Conservation (phyloP, 2,888 invertebrate species). For the Tolmerus cingulatus region DNA sequence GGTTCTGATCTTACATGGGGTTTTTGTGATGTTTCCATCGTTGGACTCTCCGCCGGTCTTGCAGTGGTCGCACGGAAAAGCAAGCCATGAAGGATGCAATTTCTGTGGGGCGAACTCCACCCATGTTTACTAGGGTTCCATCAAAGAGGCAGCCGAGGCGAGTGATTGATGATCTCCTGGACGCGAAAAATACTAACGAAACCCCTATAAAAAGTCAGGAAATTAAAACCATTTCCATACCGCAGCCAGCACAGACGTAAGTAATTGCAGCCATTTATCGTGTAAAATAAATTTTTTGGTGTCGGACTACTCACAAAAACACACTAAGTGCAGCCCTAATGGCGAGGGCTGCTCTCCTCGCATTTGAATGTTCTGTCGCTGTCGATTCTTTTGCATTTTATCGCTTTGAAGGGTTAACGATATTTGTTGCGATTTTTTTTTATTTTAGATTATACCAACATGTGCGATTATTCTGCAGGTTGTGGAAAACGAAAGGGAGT, state of each 20-base stretch:
- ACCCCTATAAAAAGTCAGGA: slow-evolving; percentile 56
- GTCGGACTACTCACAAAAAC: slow-evolving; percentile 46
- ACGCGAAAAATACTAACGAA: slow-evolving; percentile 50
- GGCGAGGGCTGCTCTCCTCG: background rate
- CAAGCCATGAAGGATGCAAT: slow-evolving; percentile 63
- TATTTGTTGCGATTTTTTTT: background rate
- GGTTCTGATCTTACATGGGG: slow-evolving; percentile 9
- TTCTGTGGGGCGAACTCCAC: slow-evolving; percentile 69
- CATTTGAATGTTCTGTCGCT: background rate
- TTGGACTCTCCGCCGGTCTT: slow-evolving; percentile 17
- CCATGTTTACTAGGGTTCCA: slow-evolving; percentile 79
- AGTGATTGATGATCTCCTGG: slow-evolving; percentile 69
- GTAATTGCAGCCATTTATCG: slow-evolving; percentile 52
- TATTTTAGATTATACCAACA: background rate
- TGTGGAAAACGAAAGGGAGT: background rate
- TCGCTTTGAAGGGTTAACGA: background rate
- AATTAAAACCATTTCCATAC: slow-evolving; percentile 67
- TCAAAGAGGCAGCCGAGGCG: slow-evolving; percentile 78
- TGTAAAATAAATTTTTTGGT: slow-evolving; percentile 47
- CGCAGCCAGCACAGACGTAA: slow-evolving; percentile 67
- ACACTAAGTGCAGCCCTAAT: background rate
- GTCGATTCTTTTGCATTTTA: slow-evolving; percentile 9
- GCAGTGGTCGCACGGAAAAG: slow-evolving; percentile 72
- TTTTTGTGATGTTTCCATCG: slow-evolving; percentile 42
- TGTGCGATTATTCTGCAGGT: background rate